Percentiles rank a stretch among this genome's conserved stretches.
Conservation (phyloP, 2,113 vertebrate genomes). For the Scortum barcoo region DNA sequence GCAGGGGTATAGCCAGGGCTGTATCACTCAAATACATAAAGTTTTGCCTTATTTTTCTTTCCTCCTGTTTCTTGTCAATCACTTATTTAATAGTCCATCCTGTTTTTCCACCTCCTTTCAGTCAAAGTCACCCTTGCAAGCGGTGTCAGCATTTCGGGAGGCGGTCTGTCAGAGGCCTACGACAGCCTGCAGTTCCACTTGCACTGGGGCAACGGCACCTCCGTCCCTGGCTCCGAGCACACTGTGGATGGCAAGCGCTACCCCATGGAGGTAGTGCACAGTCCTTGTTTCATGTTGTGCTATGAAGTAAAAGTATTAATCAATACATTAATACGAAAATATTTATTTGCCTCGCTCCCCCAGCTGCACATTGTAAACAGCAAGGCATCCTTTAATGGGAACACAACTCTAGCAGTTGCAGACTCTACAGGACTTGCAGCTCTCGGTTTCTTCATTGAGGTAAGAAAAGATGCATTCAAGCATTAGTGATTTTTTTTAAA, state of each 20-base stretch:
- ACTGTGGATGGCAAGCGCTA: constrained; percentile 70
- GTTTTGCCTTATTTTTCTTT: background rate
- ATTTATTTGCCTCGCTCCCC: background rate
- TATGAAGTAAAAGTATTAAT: background rate
- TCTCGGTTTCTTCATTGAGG: constrained; percentile 74
- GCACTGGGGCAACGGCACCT: constrained; percentile 78
- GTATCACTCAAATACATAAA: no score
- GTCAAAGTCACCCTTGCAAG: constrained; percentile 12
- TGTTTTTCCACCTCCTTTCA: constrained; percentile 16
- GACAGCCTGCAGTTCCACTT: constrained; percentile 78
- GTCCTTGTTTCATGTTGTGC: background rate
- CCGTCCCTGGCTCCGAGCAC: constrained; percentile 78
- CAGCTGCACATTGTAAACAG: constrained; percentile 85
- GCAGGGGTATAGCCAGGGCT: background rate
- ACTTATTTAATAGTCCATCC: background rate
- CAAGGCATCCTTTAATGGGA: constrained; percentile 47
- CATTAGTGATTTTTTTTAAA: background rate
- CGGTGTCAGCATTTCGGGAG: constrained; percentile 54
- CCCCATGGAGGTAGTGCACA: constrained; percentile 80
- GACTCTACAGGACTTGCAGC: constrained; percentile 77
- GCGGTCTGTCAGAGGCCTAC: constrained; percentile 45
- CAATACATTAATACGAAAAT: no score
- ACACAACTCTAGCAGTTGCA: background rate
- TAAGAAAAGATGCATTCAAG: constrained; percentile 4
- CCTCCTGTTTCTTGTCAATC: background rate